A percentile compares a stretch with the other conserved stretches of the same genome.
Evolutionary conservation across 1,140 invertebrate genomes (phyloP).

Genomic region (Zaprionus taronus): DNA sequence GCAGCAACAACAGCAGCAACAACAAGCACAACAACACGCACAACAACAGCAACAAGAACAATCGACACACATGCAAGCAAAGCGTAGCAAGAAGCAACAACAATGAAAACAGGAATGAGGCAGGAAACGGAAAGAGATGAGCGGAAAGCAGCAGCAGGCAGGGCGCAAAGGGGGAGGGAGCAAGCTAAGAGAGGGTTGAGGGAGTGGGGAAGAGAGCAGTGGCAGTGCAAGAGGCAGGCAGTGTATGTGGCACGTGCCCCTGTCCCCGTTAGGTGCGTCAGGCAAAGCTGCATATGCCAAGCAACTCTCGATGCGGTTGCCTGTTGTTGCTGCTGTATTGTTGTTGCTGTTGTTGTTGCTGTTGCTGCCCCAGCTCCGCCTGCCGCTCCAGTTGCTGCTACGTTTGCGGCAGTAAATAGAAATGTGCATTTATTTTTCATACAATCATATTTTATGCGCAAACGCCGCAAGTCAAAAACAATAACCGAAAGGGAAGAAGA

Average conservation of each 20-base stretch:
- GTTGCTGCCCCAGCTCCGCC: conserved; percentile 9
- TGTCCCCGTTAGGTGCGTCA: background rate
- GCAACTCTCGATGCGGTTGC: conserved; percentile 8
- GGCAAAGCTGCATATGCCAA: conserved; percentile 62
- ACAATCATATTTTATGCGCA: conserved; percentile 76
- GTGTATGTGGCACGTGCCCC: background rate
- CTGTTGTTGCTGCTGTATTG: conserved; percentile 35
- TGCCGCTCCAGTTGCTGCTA: conserved; percentile 23
- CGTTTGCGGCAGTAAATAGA: conserved; percentile 66
- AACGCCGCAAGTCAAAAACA: conserved; percentile 40
- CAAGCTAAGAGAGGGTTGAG: background rate
- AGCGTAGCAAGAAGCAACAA: conserved; percentile 2
- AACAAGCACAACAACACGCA: conserved; percentile 21
- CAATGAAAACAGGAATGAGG: conserved; percentile 45
- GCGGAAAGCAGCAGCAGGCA: conserved; percentile 13
- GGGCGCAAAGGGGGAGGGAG: background rate
- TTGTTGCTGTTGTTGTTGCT: conserved; percentile 43
- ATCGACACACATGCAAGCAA: conserved; percentile 12
- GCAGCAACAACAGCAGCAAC: conserved; percentile 23
- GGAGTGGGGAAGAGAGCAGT: too few species aligned
- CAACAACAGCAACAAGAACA: conserved; percentile 22
- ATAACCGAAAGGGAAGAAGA: conserved; percentile 39
- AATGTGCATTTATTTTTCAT: conserved; percentile 71
- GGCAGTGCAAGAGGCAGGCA: background rate
- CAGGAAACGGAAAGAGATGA: conserved; percentile 67